Base-by-base conservation (phyloP, 2,888 invertebrate species). In the Acleris literana region DNA sequence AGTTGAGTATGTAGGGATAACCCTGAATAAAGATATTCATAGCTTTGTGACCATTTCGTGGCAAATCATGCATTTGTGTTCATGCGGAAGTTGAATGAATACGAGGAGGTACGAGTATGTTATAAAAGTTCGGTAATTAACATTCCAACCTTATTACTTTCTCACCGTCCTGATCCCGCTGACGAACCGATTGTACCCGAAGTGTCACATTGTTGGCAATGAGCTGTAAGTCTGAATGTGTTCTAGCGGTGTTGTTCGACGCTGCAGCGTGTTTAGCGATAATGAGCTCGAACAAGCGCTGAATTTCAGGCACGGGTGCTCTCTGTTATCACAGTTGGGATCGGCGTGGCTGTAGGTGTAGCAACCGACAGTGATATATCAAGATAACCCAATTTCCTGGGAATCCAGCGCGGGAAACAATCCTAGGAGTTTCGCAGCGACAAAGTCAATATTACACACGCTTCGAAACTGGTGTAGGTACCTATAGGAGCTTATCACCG, bases 351-450 rank as follows among this genome's bases (percentile, higher is more conserved):
- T 70, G 33, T 9, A 9, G 33, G 33, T 70, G 75, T 80, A 76
- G 80, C 72, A 83, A 83, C 75, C 72, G 69, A 74, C 72, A 71
- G 73, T 79, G 74, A 92, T 92, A 85, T 81, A 88, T 92, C 90
- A 92, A 86, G 92, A 92, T 92, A 92, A 87, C 92, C 92, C 79
- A 81, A 84, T 88, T 90, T 81, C 80, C 77, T 84, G 85, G 85
- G 88, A 87, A 83, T 71, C 78, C 80, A 85, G 77, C 81, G 74
- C 73, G 69, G 75, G 78, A 80, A 80, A 80, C 79, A 81, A 61
- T 59, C 25, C 29, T 52, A 55, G 5, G 43, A 54, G 54, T 44
- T 54, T 17, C 48, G 5, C 46, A 33, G 16, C 48, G 52, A 43
- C 52, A 54, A 63, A 67, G 53, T 63, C 39, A 63, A 63, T 60